Evolutionary conservation across 2,888 invertebrate species (phyloP).

Genomic region (Drosophila yooni): DNA sequence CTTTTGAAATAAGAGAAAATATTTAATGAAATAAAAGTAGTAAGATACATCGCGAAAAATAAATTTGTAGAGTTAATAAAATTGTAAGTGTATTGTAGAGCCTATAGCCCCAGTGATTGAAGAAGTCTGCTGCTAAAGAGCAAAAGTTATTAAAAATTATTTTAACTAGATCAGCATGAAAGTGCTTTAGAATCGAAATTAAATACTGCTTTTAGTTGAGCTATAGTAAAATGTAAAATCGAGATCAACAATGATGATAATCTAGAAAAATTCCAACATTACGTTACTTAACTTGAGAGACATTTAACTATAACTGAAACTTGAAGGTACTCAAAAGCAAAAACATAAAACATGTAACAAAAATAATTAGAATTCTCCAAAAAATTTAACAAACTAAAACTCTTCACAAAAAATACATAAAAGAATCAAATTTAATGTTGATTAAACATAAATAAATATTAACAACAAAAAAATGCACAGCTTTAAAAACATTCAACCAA

Average conservation of each 20-base stretch:
- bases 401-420: constrained; percentile 43
- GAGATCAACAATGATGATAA: constrained; percentile 13
- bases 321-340: constrained; percentile 12
- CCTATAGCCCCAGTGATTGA: constrained; percentile 42
- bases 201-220: constrained; percentile 1
- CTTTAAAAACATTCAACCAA: constrained; percentile 48
- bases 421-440: constrained; percentile 9
- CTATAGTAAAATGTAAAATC: constrained; percentile 5
- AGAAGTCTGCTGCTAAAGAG: constrained; percentile 24
- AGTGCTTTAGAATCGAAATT: constrained; percentile 33
- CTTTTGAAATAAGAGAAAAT: not conserved
- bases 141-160: constrained; percentile 21
- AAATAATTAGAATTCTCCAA: constrained; percentile 17
- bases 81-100: not conserved
- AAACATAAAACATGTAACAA: constrained; percentile 41
- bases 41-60: not conserved
- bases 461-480: constrained; percentile 30
- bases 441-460: constrained; percentile 11
- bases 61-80: not conserved
- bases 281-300: constrained; percentile 41
- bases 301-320: constrained; percentile 36
- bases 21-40: not conserved
- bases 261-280: constrained; percentile 34
- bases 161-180: constrained; percentile 32
- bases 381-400: constrained; percentile 39